Evolutionary conservation across 2,888 invertebrate species (phyloP), one percentile per base, ranked within the genome.

Genomic region (Rhagium mordax): DNA sequence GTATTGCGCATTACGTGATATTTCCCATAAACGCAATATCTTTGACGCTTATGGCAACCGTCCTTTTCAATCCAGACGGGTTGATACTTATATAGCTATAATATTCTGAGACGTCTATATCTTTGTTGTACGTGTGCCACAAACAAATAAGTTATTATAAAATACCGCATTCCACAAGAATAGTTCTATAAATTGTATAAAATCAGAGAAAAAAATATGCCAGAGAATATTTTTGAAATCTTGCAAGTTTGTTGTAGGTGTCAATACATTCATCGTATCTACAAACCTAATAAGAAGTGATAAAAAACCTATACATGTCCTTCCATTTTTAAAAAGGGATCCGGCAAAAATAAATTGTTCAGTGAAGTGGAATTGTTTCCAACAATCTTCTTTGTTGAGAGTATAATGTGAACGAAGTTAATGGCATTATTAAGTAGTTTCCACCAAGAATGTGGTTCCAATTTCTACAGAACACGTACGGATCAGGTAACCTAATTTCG

Each of bases 401-500:
- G 48, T 59, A 59, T 67, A 67, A 55, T 55, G 57, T 29, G 67
- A 57, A 57, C 55, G 59, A 66, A 57, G 68, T 64, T 74, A 74
- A 76, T 67, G 51, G 53, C 41, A 66, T 76, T 74, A 76, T 70
- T 65, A 49, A 72, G 62, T 62, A 72, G 72, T 71, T 72, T 66
- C 69, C 49, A 55, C 33, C 66, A 27, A 70, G 72, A 74, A 74
- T 74, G 72, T 66, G 71, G 74, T 76, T 71, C 70, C 74, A 77
- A 79, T 78, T 78, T 74, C 70, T 68, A 70, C 72, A 64, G 66
- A 64, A 78, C 81, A 81, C 81, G 80, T 81, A 80, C 71, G 72
- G 70, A 71, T 75, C 76, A 78, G 79, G 79, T 81, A 81, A 81
- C 80, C 79, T 79, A 80, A 81, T 81, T 81, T 78, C 74, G 72